Evolutionary conservation across 2,888 invertebrate species (phyloP), one percentile per base, ranked within the genome.

Genomic region (Rhingia campestris): DNA sequence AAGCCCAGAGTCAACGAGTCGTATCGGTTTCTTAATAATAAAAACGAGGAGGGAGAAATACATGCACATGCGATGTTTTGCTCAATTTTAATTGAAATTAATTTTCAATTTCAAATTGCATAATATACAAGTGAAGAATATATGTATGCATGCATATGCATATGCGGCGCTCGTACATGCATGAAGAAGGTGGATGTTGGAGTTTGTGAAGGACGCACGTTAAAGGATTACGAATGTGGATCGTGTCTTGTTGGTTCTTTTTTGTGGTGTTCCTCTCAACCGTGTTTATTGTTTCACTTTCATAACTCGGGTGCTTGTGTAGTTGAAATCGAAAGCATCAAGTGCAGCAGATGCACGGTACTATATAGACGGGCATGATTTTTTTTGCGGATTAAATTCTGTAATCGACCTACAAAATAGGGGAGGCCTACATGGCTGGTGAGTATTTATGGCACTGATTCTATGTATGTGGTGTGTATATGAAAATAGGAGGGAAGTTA

Each of bases 21-120:
- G 75, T 43, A 69, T 76, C 70, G 64, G 72, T 77, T 77, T 77
- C 82, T 67, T 63, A 72, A 73, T 72, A 64, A 81, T 45, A 64
- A 63, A 58, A 53, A 53, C 30, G 9, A 10, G 9, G 7, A 30
- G 14, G 45, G 6, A 33, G 41, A n/a, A 39, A 45, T 33, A 66
- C 39, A 53, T 58, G 74, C 74, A 49, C 66, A 58, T 73, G 81
- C 81, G 30, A 76, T 76, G 41, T 82, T 82, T 82, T 53, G 64
- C 69, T 59, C 35, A 61, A 73, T 67, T 79, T 82, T 79, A 82
- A 82, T 82, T 82, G 79, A 82, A 82, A 82, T 82, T 82, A 82
- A 82, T 82, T 82, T 82, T 74, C 63, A 79, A 82, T 82, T 64
- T 58, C 69, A 69, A 82, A 56, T 82, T 82, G 79, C 82, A 82